phyloP scores from a whole-genome alignment of 2,113 vertebrate species.

The Nothoprocta perdicaria region DNA sequence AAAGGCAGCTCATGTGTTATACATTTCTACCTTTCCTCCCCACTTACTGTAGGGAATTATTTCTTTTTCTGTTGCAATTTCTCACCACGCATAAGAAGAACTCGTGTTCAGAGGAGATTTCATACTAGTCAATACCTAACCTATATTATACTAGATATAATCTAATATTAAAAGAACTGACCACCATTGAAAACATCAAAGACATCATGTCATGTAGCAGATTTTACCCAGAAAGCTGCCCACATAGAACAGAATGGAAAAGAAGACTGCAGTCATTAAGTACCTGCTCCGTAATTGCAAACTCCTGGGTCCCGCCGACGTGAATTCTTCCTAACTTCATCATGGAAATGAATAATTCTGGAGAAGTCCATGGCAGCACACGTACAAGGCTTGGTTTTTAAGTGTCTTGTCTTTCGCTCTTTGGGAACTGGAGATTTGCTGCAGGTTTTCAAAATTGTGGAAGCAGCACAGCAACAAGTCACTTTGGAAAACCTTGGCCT shows the following conservation, averaged over 20 bases:
- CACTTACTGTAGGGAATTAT: neutral
- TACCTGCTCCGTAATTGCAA: neutral
- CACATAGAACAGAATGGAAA: neutral
- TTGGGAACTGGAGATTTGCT: neutral
- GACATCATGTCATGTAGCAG: neutral
- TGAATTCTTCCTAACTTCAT: neutral
- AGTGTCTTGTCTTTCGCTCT: neutral
- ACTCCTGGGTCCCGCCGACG: neutral
- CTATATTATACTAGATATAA: too few species aligned
- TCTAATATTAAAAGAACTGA: neutral
- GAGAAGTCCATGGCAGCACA: neutral
- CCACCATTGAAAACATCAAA: neutral
- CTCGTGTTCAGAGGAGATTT: neutral
- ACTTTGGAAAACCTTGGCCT: neutral
- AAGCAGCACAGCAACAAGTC: neutral
- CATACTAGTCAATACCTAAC: neutral
- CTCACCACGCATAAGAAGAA: neutral
- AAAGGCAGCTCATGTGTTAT: neutral
- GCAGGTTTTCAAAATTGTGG: neutral
- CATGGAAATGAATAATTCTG: fast-evolving
- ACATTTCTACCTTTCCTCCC: neutral
- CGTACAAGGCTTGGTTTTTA: neutral
- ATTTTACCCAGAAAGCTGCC: neutral
- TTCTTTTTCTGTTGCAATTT: neutral
- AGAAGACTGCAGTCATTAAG: neutral